phyloP scores from a whole-genome alignment of 1,140 invertebrate genomes.

The Formica exsecta region DNA sequence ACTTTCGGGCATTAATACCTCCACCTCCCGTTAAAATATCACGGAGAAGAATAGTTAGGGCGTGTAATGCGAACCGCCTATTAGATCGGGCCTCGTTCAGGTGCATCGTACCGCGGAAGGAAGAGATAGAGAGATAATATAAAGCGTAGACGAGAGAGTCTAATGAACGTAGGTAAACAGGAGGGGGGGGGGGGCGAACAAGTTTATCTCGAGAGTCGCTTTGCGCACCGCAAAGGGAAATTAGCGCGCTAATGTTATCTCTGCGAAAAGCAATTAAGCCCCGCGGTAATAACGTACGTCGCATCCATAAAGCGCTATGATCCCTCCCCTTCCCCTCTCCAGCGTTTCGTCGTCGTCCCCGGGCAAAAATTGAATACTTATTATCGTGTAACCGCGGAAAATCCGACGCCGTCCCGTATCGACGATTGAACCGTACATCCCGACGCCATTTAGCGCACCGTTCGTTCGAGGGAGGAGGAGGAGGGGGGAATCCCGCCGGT shows the following conservation, averaged over 20 bases:
- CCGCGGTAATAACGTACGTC: constrained; percentile 45
- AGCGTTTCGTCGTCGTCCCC: neutral
- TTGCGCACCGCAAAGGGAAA: constrained; percentile 43
- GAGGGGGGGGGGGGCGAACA: neutral
- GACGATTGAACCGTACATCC: constrained; percentile 19
- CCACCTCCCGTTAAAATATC: neutral
- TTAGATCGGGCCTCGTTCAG: constrained; percentile 32
- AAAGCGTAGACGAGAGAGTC: constrained; percentile 56
- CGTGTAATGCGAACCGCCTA: constrained; percentile 29
- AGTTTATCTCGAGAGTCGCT: constrained; percentile 49
- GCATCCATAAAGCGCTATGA: constrained; percentile 37
- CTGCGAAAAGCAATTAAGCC: constrained; percentile 56
- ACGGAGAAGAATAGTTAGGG: constrained; percentile 34
- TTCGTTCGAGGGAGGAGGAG: neutral
- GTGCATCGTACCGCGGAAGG: neutral
- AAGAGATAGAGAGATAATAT: constrained; percentile 49
- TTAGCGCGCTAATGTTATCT: constrained; percentile 56
- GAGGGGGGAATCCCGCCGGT: too few species aligned
- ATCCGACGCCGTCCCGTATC: neutral
- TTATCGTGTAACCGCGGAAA: constrained; percentile 49
- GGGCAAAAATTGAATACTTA: constrained; percentile 57
- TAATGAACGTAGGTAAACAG: constrained; percentile 50
- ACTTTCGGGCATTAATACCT: constrained; percentile 8
- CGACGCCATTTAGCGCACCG: constrained; percentile 12
- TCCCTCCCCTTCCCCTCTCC: neutral